phyloP scores from a whole-genome alignment of 2,797 vertebrate species.

The Pipistrellus kuhlii region DNA sequence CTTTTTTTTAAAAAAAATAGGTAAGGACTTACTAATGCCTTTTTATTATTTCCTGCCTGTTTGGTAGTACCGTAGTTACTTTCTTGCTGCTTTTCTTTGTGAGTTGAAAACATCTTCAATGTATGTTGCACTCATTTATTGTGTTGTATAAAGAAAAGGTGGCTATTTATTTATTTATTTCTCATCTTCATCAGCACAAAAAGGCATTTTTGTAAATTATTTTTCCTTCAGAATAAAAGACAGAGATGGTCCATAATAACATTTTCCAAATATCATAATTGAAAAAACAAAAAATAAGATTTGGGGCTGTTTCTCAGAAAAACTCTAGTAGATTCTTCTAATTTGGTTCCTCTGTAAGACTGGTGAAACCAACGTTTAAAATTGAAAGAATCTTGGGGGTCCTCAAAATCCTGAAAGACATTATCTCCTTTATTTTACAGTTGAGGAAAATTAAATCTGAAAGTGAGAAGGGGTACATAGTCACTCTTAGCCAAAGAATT shows the following conservation, averaged over 20 bases:
- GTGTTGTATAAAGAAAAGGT: constrained; percentile 45
- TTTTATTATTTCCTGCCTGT: too few relatives aligned
- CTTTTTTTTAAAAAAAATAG: too few relatives aligned
- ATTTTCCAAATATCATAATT: constrained; percentile 47
- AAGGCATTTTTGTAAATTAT: not conserved
- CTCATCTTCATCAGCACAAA: constrained; percentile 32
- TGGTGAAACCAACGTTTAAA: constrained; percentile 32
- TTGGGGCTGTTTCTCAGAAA: constrained; percentile 42
- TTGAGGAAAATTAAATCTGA: constrained; percentile 10
- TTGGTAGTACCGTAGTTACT: too few relatives aligned
- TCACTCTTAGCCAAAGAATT: not conserved
- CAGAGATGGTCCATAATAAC: constrained; percentile 8
- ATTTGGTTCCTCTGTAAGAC: not conserved
- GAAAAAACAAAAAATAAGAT: constrained; percentile 21
- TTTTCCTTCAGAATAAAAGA: constrained; percentile 58
- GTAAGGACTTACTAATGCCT: too few relatives aligned
- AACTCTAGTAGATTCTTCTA: not conserved
- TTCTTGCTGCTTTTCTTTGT: too few relatives aligned
- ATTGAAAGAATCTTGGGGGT: constrained; percentile 7
- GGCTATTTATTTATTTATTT: constrained; percentile 40
- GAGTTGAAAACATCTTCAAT: constrained; percentile 37
- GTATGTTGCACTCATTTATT: not conserved
- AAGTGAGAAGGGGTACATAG: not conserved
- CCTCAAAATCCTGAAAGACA: not conserved
- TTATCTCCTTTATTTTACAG: constrained; percentile 26